phyloP scores from a whole-genome alignment of 92 coral and sea anemone genomes.

The Zoanthus sansibaricus region DNA sequence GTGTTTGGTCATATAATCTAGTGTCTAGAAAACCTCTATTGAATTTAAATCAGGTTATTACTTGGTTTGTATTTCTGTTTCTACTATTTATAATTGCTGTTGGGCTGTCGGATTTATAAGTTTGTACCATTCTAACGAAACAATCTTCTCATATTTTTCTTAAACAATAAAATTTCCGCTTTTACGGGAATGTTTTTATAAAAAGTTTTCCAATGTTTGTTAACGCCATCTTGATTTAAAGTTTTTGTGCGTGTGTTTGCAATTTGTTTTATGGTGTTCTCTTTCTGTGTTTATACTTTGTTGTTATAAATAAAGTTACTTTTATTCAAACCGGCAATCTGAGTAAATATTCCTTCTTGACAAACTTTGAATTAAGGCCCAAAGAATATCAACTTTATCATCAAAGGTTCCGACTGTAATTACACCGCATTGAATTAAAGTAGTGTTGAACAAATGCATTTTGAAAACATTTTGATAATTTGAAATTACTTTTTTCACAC shows the following conservation, averaged over 20 bases:
- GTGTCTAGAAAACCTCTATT: too few species aligned
- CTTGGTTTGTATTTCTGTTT: too few species aligned
- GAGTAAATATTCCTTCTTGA: conserved; percentile 3
- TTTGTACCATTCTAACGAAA: too few species aligned
- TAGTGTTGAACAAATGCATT: conserved; percentile 11
- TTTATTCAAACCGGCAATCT: conserved; percentile 22
- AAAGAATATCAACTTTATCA: conserved; percentile 36
- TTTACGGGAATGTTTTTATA: too few species aligned
- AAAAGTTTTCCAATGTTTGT: too few species aligned
- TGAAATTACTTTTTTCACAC: conserved; percentile 27
- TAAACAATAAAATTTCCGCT: too few species aligned
- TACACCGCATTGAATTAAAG: conserved; percentile 40
- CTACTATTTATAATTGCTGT: too few species aligned
- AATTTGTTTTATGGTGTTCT: neutral
- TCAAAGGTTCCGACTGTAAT: conserved; percentile 44
- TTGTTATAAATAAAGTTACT: neutral
- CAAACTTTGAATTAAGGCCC: conserved; percentile 2
- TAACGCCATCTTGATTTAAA: neutral
- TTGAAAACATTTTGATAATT: neutral
- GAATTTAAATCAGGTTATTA: too few species aligned
- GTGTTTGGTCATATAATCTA: too few species aligned
- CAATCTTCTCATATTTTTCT: too few species aligned
- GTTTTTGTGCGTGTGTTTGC: neutral
- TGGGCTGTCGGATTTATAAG: too few species aligned
- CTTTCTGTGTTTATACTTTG: neutral